Percentiles rank a stretch among this genome's conserved stretches.
These are phyloP conservation scores for Hyposoter didymator DNA, from an alignment of 2,888 invertebrate species.

Conservation along the genomic window DNA sequence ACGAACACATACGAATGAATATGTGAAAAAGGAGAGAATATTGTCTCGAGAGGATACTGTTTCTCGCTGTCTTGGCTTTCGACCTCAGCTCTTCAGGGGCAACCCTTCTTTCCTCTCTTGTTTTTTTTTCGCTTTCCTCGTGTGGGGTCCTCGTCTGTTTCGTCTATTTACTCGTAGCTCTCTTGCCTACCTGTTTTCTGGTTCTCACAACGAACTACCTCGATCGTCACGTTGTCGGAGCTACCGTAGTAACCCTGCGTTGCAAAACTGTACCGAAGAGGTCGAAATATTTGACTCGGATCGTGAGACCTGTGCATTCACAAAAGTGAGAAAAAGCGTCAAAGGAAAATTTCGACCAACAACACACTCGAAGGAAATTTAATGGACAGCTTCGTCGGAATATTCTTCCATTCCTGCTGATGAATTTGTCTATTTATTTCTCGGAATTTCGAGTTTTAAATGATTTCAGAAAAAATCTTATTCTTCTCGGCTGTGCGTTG, in stretches of 20 bases:
- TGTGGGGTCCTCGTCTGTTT: conserved; percentile 32
- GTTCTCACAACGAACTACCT: conserved; percentile 15
- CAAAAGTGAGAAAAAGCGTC: not conserved
- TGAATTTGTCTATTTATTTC: not conserved
- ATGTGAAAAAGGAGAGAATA: conserved; percentile 32
- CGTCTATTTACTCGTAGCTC: conserved; percentile 2
- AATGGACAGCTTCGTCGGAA: not conserved
- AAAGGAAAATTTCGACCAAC: not conserved
- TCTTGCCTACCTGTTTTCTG: conserved; percentile 33
- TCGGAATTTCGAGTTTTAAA: not conserved
- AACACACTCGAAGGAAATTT: not conserved
- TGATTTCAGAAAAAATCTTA: not conserved
- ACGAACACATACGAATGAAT: not conserved
- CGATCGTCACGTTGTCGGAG: conserved; percentile 15
- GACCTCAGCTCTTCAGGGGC: conserved; percentile 54
- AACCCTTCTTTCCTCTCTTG: not conserved
- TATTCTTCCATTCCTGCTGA: not conserved
- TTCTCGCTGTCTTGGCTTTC: conserved; percentile 50
- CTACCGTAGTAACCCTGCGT: conserved; percentile 2
- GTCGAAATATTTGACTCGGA: not conserved
- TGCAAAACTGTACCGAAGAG: not conserved
- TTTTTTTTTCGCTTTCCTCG: not conserved
- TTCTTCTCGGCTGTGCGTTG: not conserved
- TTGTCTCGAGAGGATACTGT: conserved; percentile 49
- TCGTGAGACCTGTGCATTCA: not conserved